Conservation (phyloP, 2,113 vertebrate genomes). For the Picathartes gymnocephalus region DNA sequence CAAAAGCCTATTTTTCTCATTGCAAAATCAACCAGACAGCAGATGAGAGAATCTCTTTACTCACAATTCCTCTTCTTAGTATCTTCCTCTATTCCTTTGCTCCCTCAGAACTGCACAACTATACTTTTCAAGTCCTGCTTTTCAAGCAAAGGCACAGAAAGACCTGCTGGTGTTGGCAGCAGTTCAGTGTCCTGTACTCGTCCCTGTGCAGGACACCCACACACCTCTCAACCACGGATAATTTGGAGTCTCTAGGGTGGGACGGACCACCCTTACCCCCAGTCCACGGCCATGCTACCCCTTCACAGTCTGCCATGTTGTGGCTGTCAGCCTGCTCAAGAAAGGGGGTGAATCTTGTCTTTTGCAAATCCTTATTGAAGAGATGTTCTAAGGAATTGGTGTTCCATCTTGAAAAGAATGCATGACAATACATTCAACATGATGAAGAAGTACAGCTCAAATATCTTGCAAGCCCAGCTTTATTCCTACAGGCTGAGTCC, state of each 20-base stretch:
- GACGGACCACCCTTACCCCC: neutral
- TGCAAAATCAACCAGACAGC: neutral
- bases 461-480: neutral
- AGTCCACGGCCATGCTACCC: neutral
- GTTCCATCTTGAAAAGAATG: neutral
- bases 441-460: neutral
- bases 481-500: neutral
- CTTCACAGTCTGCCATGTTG: neutral
- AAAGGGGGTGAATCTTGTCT: neutral
- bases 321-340: neutral
- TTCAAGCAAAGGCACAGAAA: neutral
- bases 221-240: neutral
- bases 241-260: fast-evolving
- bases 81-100: neutral
- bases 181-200: neutral
- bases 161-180: neutral
- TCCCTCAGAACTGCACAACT: neutral
- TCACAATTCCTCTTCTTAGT: neutral
- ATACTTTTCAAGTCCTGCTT: neutral
- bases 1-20: neutral
- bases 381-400: neutral
- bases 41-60: neutral
- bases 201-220: neutral
- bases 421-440: neutral
- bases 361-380: neutral